phyloP scores from a whole-genome alignment of 2,797 vertebrate genomes.

The Mormyrus proboscirostris region DNA sequence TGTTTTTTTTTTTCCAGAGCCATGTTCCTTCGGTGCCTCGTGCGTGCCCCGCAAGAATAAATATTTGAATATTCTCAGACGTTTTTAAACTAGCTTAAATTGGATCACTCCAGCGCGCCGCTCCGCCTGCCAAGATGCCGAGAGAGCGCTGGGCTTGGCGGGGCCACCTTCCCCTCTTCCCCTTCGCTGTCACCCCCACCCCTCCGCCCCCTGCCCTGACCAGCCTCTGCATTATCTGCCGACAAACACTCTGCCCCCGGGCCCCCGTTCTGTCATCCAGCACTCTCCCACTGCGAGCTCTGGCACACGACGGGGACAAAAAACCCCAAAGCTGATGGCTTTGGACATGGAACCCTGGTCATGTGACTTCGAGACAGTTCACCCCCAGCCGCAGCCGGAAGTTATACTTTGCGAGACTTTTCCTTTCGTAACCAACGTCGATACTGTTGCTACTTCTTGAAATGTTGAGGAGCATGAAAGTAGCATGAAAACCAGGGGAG shows the following conservation, averaged over 20 bases:
- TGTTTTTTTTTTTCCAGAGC: slow-evolving; percentile 46
- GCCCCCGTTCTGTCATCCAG: slow-evolving; percentile 58
- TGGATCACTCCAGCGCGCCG: slow-evolving; percentile 68
- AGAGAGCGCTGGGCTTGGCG: slow-evolving; percentile 71
- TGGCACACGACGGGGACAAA: slow-evolving; percentile 50
- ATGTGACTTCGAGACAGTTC: slow-evolving; percentile 36
- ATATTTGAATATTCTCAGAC: slow-evolving; percentile 73
- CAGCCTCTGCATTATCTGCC: slow-evolving; percentile 70
- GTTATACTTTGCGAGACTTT: background rate
- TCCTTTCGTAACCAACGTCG: background rate
- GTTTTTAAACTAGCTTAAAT: slow-evolving; percentile 72
- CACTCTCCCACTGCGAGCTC: slow-evolving; percentile 56
- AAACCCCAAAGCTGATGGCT: slow-evolving; percentile 28
- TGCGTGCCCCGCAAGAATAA: slow-evolving; percentile 51
- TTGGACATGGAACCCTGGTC: slow-evolving; percentile 43
- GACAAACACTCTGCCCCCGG: slow-evolving; percentile 67
- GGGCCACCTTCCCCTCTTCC: slow-evolving; percentile 54
- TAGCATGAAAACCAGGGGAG: background rate
- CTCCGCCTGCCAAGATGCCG: slow-evolving; percentile 74
- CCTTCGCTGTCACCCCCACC: slow-evolving; percentile 44
- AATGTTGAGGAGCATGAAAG: background rate
- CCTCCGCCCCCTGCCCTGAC: slow-evolving; percentile 40
- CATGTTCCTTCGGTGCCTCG: slow-evolving; percentile 43
- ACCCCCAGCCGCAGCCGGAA: background rate
- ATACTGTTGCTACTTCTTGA: background rate